These are phyloP conservation scores for Prochilodus magdalenae DNA, from an alignment of 2,113 vertebrate species.

Conservation along the genomic window DNA sequence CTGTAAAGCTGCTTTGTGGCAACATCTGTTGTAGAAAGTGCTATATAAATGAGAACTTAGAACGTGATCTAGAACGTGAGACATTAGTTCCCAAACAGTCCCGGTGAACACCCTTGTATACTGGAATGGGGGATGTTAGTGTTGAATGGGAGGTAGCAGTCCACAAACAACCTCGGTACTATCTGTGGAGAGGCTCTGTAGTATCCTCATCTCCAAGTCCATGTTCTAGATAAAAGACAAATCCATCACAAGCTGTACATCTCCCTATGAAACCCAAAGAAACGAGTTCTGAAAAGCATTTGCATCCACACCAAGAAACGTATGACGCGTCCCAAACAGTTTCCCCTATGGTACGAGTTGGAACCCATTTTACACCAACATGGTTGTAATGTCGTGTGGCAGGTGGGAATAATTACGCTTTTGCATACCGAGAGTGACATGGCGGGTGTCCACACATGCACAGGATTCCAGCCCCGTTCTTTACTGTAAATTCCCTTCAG, in stretches of 20 bases:
- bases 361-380: conserved; percentile 36
- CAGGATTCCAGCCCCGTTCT: too few relatives aligned
- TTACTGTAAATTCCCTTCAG: conserved; percentile 62
- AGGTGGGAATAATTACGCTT: neutral
- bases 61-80: too few relatives aligned
- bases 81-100: neutral
- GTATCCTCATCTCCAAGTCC: neutral
- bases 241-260: neutral
- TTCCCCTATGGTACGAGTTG: too few relatives aligned
- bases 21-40: too few relatives aligned
- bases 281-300: neutral
- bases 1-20: too few relatives aligned
- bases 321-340: too few relatives aligned
- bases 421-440: too few relatives aligned
- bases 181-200: neutral
- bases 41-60: too few relatives aligned
- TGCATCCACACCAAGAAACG: neutral
- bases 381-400: neutral
- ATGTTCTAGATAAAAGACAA: neutral
- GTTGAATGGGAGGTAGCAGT: neutral
- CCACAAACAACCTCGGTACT: neutral
- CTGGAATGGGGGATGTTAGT: neutral
- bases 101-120: neutral
- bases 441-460: too few relatives aligned
- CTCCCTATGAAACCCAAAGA: neutral